Conservation (phyloP, 2,113 vertebrate species). For the Ardeotis arabs region DNA sequence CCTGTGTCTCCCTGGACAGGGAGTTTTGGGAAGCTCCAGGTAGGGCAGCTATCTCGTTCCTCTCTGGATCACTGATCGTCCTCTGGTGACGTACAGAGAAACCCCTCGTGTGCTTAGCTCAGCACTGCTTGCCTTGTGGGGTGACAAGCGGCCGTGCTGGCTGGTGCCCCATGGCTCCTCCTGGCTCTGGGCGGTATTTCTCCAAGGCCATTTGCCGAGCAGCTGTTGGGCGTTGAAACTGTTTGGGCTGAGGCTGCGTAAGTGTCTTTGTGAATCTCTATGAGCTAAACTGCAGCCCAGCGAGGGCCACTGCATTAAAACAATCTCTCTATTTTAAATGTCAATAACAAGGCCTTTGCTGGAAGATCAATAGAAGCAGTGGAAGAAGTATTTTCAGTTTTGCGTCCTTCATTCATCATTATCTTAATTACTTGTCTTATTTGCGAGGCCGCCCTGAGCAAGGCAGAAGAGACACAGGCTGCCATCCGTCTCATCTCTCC, state of each 20-base stretch:
- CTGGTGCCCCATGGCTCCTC: not conserved
- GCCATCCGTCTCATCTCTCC: not conserved
- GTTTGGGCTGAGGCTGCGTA: not conserved
- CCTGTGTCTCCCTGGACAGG: fast-evolving
- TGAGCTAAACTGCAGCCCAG: not conserved
- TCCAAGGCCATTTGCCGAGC: not conserved
- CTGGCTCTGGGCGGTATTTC: not conserved
- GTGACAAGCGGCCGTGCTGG: fast-evolving
- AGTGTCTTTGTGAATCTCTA: not conserved
- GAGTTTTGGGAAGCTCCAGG: not conserved
- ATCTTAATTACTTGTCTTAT: slow-evolving; percentile 14
- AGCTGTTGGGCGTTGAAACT: not conserved
- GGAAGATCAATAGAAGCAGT: slow-evolving; percentile 43
- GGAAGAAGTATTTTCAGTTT: slow-evolving; percentile 53
- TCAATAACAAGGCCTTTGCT: slow-evolving; percentile 43
- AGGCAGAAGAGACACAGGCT: not conserved
- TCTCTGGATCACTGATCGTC: not conserved
- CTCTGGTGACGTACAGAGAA: not conserved
- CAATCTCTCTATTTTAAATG: slow-evolving; percentile 32
- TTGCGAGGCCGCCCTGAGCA: not conserved
- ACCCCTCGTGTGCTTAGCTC: not conserved
- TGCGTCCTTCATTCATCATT: slow-evolving; percentile 60
- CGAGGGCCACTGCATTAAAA: not conserved
- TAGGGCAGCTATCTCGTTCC: not conserved
- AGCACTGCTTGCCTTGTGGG: fast-evolving